Percentiles rank a stretch among this genome's conserved stretches.
Evolutionary conservation across 2,113 vertebrate species (phyloP).

Genomic region (Montifringilla adamsi): DNA sequence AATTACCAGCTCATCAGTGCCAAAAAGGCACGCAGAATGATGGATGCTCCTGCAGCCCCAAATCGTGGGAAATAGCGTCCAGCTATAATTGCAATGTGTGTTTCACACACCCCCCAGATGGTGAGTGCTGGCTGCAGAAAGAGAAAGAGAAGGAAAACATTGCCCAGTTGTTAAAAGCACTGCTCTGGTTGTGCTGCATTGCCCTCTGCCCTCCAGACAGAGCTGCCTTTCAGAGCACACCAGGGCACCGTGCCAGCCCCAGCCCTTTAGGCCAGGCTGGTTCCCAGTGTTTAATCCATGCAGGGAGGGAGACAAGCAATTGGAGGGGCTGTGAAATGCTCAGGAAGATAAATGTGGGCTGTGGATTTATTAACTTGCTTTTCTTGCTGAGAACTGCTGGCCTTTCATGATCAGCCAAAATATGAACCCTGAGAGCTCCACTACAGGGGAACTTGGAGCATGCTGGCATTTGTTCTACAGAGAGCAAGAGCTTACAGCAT

Average conservation of each 20-base stretch:
- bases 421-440: background rate
- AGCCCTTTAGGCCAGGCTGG: background rate
- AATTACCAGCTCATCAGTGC: background rate
- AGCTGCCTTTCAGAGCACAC: background rate
- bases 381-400: background rate
- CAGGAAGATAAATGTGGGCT: background rate
- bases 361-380: background rate
- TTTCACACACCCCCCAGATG: background rate
- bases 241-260: background rate
- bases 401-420: background rate
- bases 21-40: background rate
- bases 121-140: background rate
- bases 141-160: background rate
- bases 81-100: background rate
- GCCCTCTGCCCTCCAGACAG: conserved; percentile 34
- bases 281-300: background rate
- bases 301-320: background rate
- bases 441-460: background rate
- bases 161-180: background rate
- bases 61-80: background rate
- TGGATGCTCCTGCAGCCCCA: background rate
- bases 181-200: background rate
- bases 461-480: background rate
- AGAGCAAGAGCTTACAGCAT: background rate
- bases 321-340: background rate